A percentile compares a stretch with the other conserved stretches of the same genome.
These are phyloP conservation scores for Melipona bicolor DNA, from an alignment of 2,888 invertebrate genomes.

Conservation along the genomic window DNA sequence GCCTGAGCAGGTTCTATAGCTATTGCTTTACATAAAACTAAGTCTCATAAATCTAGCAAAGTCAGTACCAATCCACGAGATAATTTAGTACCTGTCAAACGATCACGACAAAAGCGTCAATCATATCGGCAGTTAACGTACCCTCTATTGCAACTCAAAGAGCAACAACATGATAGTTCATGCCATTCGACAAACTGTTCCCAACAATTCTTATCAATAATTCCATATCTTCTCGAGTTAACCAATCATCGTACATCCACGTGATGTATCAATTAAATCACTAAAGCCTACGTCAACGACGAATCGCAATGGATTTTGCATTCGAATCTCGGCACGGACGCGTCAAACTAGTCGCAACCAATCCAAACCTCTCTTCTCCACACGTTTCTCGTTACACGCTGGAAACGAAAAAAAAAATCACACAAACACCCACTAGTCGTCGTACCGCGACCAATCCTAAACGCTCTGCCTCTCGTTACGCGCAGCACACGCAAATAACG, in stretches of 20 bases:
- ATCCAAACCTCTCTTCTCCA: no score
- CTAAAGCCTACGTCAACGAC: no score
- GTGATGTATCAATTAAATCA: no score
- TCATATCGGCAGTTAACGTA: conserved; percentile 16
- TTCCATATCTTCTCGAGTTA: background rate
- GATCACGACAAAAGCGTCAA: conserved; percentile 3
- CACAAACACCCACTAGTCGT: background rate
- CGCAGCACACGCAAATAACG: background rate
- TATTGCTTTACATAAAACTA: background rate
- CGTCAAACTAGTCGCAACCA: no score
- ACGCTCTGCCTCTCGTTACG: background rate
- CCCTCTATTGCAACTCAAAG: background rate
- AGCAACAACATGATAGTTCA: background rate
- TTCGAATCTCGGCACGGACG: no score
- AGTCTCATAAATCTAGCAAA: conserved; percentile 11
- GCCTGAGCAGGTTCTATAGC: no score
- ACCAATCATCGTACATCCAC: no score
- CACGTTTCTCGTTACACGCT: no score
- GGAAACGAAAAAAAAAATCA: background rate
- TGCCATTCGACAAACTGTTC: background rate
- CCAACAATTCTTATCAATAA: background rate
- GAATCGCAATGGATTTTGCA: no score
- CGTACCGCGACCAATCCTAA: background rate
- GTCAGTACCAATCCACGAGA: background rate
- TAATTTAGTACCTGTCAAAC: conserved; percentile 14